These are phyloP conservation scores for Polymixis lichenea DNA, from an alignment of 2,888 invertebrate genomes.

Conservation along the genomic window DNA sequence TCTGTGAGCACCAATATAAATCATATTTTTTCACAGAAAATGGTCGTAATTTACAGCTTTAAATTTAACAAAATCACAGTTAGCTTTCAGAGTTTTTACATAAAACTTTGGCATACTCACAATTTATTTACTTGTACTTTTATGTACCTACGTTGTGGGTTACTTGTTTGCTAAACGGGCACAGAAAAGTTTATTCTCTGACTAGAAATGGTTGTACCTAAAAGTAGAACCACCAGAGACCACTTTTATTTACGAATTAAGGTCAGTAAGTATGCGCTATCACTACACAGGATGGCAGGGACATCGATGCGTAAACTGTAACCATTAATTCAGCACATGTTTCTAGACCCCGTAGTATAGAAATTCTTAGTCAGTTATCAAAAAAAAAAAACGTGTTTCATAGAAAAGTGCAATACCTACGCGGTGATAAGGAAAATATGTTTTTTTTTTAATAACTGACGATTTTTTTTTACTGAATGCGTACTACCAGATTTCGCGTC, in stretches of 20 bases:
- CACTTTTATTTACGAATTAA: neutral
- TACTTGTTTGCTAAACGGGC: neutral
- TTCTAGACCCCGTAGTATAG: too few relatives aligned
- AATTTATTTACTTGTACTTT: neutral
- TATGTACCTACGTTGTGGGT: neutral
- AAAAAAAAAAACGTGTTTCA: too few relatives aligned
- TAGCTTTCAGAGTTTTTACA: conserved; percentile 7
- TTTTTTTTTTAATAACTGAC: too few relatives aligned
- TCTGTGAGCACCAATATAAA: conserved; percentile 22
- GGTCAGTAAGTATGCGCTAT: neutral
- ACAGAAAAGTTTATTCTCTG: neutral
- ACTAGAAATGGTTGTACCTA: neutral
- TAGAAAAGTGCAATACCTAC: too few relatives aligned
- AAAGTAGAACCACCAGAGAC: neutral
- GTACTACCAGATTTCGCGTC: too few relatives aligned
- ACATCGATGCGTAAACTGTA: too few relatives aligned
- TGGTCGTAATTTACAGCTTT: conserved; percentile 24
- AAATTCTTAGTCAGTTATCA: too few relatives aligned
- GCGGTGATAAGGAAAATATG: too few relatives aligned
- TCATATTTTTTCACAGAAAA: conserved; percentile 27
- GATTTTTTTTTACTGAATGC: too few relatives aligned
- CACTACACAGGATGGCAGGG: neutral
- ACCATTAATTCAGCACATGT: too few relatives aligned
- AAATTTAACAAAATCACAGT: conserved; percentile 26
- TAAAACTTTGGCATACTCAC: neutral